Evolutionary conservation across 2,888 invertebrate genomes (phyloP), one percentile per base, ranked within the genome.

Genomic region (Sarcophaga variegata): DNA sequence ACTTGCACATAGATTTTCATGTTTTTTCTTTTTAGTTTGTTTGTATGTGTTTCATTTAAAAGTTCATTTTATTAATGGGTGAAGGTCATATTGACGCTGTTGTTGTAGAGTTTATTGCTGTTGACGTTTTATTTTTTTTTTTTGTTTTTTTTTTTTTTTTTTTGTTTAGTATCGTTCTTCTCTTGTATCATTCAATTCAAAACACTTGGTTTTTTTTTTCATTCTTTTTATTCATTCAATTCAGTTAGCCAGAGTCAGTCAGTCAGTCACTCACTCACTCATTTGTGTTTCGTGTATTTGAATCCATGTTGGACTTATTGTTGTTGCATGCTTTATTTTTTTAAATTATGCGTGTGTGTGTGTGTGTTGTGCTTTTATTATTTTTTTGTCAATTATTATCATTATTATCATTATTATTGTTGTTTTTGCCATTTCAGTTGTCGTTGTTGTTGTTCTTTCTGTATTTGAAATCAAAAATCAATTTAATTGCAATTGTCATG

Each of bases 1-100:
- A 67, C 47, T 67, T 37, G 37, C 37, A 37, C 37, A 37, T 37
- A 37, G 10, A 37, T 10, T 37, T 37, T 37, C 37, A 37, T 37
- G 37, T 37, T 37, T 37, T 8, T 37, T 37, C 4, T 27, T 27
- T 0, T 37, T 37, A 8, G 37, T 37, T 37, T 8, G 8, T 8
- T 8, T 37, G 37, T 37, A 5, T 27, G 37, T 10, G 37, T 37
- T 67, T 77, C 22, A 72, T 76, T 85, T 85, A 10, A 85, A 76
- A 85, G 84, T 85, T 85, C 81, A 81, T 77, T 75, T 85, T 70
- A 67, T 81, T 81, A 77, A 81, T 81, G 71, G 85, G 85, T 85
- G 81, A 85, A 85, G 85, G 85, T 84, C 80, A 76, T 80, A 37
- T 37, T 37, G 37, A 37, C 37, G 37, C 37, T 37, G 37, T 37